Evolutionary conservation across 2,113 vertebrate genomes (phyloP), one percentile per base, ranked within the genome.

Genomic region (Orcinus orca): DNA sequence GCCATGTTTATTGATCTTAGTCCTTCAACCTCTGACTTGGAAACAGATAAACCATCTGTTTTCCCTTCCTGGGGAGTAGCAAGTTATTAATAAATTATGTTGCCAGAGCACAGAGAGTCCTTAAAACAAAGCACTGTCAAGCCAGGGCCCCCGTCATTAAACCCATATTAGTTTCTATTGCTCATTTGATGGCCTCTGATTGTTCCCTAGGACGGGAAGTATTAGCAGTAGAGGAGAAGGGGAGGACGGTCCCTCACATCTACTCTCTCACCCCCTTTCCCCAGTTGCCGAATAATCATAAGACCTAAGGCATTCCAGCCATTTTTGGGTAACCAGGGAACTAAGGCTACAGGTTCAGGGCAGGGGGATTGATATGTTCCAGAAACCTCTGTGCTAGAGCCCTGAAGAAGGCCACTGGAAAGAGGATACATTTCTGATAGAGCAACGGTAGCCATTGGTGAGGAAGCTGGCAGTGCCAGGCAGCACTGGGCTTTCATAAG

Each of bases 31-130:
- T 96, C 79, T 29, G 86, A 76, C 79, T 96, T 97, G 58, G 87
- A 96, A 96, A 90, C 53, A 84, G 95, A 96, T 55, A 96, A 96
- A 74, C 68, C 96, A 97, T 96, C 89, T 97, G 95, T 91, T 93
- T 93, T 92, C 38, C 70, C 83, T 95, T 98, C 89, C 87, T 96
- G 58, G 86, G 53, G 74, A 97, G 83, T 55, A 92, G 84, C 25
- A 93, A 79, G 82, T 93, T 82, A 95, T 96, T 73, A 97, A 96
- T 95, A 97, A 97, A 96, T 97, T 96, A 96, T 84, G 53, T 23
- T 73, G 38, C 33, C 58, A 84, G 93, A 90, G 95, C 87, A 65
- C 38, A 81, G 95, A 96, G 95, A 93, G 79, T 92, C 87, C 92
- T 97, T 97, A 93, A 89, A 93, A 87, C 62, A 85, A 85, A 96